Evolutionary conservation across 1,140 invertebrate genomes (phyloP).

Genomic region (Cotesia vestalis): DNA sequence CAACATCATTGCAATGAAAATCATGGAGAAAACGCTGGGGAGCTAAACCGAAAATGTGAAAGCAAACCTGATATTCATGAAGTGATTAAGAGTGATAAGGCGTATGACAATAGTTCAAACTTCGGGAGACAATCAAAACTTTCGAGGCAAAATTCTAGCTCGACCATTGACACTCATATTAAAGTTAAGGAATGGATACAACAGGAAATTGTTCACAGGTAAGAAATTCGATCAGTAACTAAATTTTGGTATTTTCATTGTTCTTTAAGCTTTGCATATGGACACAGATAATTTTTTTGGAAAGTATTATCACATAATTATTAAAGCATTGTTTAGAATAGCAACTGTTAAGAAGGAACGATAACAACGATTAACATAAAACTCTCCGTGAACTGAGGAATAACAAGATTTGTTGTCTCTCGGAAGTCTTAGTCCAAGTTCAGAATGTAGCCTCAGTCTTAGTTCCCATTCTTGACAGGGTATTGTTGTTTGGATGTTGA

Average conservation of each 20-base stretch:
- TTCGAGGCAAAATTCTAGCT: slow-evolving; percentile 76
- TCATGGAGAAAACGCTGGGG: slow-evolving; percentile 44
- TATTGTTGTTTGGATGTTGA: neutral
- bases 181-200: slow-evolving; percentile 88
- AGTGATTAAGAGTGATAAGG: slow-evolving; percentile 64
- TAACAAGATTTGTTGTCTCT: no score
- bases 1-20: slow-evolving; percentile 40
- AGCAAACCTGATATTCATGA: slow-evolving; percentile 62
- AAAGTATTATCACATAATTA: no score
- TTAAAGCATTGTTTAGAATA: no score
- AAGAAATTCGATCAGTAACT: slow-evolving; percentile 20
- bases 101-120: slow-evolving; percentile 71
- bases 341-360: no score
- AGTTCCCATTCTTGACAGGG: no score
- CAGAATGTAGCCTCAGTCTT: no score
- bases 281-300: no score
- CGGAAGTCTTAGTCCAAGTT: no score
- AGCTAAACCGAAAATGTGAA: slow-evolving; percentile 57
- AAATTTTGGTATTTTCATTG: no score
- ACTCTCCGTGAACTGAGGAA: no score
- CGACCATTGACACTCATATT: slow-evolving; percentile 83
- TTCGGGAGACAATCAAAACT: slow-evolving; percentile 72
- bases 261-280: no score
- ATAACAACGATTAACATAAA: no score
- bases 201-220: slow-evolving; percentile 74